Conservation (phyloP, 1,140 invertebrate species). For the Pseudomyrmex concolor region DNA sequence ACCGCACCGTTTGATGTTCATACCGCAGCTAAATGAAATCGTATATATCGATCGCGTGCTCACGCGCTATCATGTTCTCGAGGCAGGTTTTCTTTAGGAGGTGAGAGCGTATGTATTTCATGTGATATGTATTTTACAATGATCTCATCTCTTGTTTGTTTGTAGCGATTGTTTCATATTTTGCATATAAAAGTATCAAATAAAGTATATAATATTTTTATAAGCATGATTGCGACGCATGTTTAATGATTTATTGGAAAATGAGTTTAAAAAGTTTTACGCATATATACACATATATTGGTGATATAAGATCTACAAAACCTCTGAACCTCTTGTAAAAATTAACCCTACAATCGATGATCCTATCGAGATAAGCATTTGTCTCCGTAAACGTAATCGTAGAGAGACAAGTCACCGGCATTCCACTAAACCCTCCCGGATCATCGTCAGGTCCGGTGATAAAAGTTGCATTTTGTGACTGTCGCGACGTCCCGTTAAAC, state of each 20-base stretch:
- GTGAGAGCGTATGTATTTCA: constrained; percentile 10
- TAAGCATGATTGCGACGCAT: not conserved
- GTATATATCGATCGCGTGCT: constrained; percentile 70
- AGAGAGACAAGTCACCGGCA: constrained; percentile 66
- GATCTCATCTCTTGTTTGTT: constrained; percentile 42
- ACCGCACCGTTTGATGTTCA: constrained; percentile 54
- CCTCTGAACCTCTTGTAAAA: constrained; percentile 8
- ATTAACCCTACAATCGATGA: constrained; percentile 79
- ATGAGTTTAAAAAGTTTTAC: not conserved
- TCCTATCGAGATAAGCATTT: constrained; percentile 73
- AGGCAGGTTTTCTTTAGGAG: constrained; percentile 35
- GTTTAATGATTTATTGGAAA: no score
- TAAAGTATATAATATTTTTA: no score
- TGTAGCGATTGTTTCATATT: constrained; percentile 10
- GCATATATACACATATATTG: not conserved
- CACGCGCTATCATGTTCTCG: constrained; percentile 58
- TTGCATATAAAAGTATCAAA: not conserved
- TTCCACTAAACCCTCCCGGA: constrained; percentile 68
- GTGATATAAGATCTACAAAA: no score
- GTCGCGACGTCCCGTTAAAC: constrained; percentile 60
- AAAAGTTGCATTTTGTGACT: constrained; percentile 45
- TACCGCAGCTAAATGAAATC: constrained; percentile 50
- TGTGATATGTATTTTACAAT: constrained; percentile 51
- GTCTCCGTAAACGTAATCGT: constrained; percentile 74
- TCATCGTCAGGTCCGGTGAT: constrained; percentile 57